A percentile compares a stretch with the other conserved stretches of the same genome.
Conservation (phyloP, 1,140 invertebrate genomes). For the Epicauta chinensis region DNA sequence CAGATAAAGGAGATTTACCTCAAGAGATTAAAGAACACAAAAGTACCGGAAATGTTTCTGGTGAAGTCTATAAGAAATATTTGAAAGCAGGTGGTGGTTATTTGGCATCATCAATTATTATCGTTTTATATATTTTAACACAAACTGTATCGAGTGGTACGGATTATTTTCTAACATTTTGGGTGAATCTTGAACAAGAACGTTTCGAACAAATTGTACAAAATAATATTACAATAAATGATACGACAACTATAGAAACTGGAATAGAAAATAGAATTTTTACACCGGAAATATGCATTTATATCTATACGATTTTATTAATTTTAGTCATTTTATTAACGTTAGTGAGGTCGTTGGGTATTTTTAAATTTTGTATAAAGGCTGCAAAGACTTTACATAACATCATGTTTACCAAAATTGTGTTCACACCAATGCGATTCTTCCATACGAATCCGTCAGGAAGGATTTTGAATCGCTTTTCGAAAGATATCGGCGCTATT, state of each 20-base stretch:
- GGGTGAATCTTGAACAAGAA: conserved; percentile 42
- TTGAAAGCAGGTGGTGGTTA: conserved; percentile 51
- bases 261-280: not conserved
- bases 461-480: conserved; percentile 48
- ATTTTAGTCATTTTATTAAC: conserved; percentile 53
- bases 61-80: conserved; percentile 52
- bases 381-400: conserved; percentile 65
- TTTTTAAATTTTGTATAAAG: conserved; percentile 73
- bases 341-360: conserved; percentile 57
- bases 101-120: conserved; percentile 45
- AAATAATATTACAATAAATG: not conserved
- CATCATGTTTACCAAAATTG: conserved; percentile 53
- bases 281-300: conserved; percentile 5
- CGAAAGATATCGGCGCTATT: conserved; percentile 45
- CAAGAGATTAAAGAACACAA: conserved; percentile 21
- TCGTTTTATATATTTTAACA: conserved; percentile 48
- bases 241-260: not conserved
- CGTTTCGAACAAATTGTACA: not conserved
- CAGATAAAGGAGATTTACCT: too few relatives aligned
- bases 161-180: conserved; percentile 50
- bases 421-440: conserved; percentile 51
- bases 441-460: conserved; percentile 51
- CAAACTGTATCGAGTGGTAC: conserved; percentile 56
- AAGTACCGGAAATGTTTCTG: conserved; percentile 48
- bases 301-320: conserved; percentile 46